Evolutionary conservation across 2,888 invertebrate species (phyloP).

Genomic region (Luperina testacea): DNA sequence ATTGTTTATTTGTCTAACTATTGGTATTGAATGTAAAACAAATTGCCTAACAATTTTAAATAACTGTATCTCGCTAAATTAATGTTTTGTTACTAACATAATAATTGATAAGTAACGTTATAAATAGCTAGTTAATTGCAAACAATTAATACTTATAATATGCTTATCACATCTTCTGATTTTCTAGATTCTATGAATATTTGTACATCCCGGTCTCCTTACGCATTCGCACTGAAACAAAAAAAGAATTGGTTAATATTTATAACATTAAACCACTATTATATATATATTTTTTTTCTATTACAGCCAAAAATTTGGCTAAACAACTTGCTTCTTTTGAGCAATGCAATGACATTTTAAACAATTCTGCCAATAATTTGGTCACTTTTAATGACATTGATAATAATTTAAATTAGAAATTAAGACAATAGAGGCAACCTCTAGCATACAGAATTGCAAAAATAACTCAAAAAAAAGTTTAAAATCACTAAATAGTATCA

Average conservation of each 20-base stretch:
- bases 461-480: too few species aligned
- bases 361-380: too few species aligned
- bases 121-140: slow-evolving; percentile 27
- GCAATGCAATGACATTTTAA: too few species aligned
- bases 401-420: too few species aligned
- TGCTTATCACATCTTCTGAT: slow-evolving; percentile 35
- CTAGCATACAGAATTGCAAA: too few species aligned
- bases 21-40: slow-evolving; percentile 55
- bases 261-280: not conserved
- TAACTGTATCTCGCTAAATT: slow-evolving; percentile 52
- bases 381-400: too few species aligned
- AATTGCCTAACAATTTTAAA: slow-evolving; percentile 50
- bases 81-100: slow-evolving; percentile 36
- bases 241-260: slow-evolving; percentile 58
- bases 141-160: slow-evolving; percentile 46
- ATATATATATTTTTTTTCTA: too few species aligned
- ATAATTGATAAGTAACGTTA: slow-evolving; percentile 35
- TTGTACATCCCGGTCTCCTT: slow-evolving; percentile 88
- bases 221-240: slow-evolving; percentile 87
- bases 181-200: slow-evolving; percentile 78
- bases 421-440: too few species aligned
- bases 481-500: too few species aligned
- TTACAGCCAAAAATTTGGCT: too few species aligned
- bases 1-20: slow-evolving; percentile 63
- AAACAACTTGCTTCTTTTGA: too few species aligned